Conservation (phyloP, 2,113 vertebrate genomes). For the Anseranas semipalmata region DNA sequence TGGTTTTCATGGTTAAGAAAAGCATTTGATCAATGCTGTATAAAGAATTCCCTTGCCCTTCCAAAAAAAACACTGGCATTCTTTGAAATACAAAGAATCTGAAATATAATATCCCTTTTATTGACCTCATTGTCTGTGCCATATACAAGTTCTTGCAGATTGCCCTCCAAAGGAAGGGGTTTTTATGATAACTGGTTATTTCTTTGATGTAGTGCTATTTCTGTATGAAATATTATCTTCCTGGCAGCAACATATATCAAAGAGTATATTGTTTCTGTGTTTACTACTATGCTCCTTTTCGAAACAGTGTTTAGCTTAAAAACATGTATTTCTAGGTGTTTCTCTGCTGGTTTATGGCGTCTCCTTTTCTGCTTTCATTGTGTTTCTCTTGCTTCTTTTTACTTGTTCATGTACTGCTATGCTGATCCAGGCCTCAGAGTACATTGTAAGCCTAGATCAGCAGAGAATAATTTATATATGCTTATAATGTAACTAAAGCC, state of each 20-base stretch:
- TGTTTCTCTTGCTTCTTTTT: accelerated
- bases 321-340: background rate
- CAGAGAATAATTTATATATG: background rate
- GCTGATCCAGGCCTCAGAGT: background rate
- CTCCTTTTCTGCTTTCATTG: background rate
- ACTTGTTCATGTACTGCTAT: background rate
- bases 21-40: background rate
- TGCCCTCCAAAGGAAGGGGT: background rate
- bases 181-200: background rate
- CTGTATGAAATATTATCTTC: background rate
- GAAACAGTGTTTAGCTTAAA: background rate
- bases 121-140: background rate
- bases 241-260: background rate
- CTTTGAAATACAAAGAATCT: background rate
- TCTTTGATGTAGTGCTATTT: background rate
- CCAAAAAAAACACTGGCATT: background rate
- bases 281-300: background rate
- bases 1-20: background rate
- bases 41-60: background rate
- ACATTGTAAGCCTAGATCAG: background rate
- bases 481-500: too few species aligned
- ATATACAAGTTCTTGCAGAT: background rate
- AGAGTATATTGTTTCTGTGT: background rate
- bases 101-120: background rate
- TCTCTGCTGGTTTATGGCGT: background rate